A percentile compares a stretch with the other conserved stretches of the same genome.
Conservation (phyloP, 2,888 invertebrate species). For the Hydropsyche betteni region DNA sequence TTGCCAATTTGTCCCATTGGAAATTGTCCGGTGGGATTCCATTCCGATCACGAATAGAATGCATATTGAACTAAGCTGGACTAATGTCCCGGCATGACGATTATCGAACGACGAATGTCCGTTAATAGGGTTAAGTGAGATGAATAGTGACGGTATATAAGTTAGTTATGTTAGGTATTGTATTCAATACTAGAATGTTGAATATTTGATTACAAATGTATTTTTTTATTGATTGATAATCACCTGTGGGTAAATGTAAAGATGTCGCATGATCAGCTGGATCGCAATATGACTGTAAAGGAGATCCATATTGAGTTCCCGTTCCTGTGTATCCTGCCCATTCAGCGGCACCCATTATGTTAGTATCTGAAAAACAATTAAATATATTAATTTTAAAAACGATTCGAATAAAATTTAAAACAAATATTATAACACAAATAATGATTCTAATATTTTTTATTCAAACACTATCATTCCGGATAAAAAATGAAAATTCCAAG, state of each 20-base stretch:
- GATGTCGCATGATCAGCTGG: constrained; percentile 61
- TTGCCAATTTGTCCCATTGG: constrained; percentile 26
- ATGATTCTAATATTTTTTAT: too few relatives aligned
- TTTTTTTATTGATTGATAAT: constrained; percentile 49
- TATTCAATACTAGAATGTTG: neutral
- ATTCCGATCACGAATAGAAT: neutral
- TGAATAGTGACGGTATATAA: too few relatives aligned
- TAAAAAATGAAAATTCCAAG: neutral
- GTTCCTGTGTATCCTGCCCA: constrained; percentile 68
- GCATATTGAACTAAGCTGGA: too few relatives aligned
- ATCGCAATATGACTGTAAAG: constrained; percentile 67
- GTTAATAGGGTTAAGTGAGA: too few relatives aligned
- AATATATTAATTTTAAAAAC: neutral
- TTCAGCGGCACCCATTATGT: constrained; percentile 70
- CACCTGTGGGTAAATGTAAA: constrained; percentile 72
- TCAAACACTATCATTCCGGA: too few relatives aligned
- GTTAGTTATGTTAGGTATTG: neutral
- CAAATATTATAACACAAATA: too few relatives aligned
- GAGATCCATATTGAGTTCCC: constrained; percentile 63
- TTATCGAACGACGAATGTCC: too few relatives aligned
- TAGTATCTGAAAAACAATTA: constrained; percentile 62
- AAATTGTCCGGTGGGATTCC: constrained; percentile 27
- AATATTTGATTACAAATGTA: neutral
- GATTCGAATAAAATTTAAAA: too few relatives aligned
- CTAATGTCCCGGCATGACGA: too few relatives aligned